phyloP scores from a whole-genome alignment of 2,888 invertebrate genomes.

The Morinoia aosen region DNA sequence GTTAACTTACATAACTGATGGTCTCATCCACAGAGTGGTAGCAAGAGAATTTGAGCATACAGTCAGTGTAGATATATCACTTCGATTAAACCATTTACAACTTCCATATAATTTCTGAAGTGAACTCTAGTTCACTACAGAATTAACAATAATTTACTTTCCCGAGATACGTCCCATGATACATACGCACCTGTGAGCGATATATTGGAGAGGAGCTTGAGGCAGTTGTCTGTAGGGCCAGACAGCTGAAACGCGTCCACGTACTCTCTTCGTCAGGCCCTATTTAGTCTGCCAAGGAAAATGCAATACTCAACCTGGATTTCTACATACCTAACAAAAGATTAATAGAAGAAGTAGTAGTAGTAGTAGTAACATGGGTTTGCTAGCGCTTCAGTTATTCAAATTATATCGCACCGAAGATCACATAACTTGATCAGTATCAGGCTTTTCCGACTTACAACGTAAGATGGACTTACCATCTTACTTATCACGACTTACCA shows the following conservation, averaged over 20 bases:
- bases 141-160: neutral
- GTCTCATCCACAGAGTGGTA: neutral
- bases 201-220: neutral
- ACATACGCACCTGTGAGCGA: neutral
- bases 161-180: neutral
- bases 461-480: no score
- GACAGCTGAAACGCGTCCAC: conserved; percentile 23
- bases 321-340: neutral
- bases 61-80: neutral
- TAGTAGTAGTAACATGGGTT: no score
- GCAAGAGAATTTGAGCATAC: neutral
- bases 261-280: neutral
- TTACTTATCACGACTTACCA: no score
- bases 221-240: neutral
- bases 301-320: neutral
- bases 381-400: no score
- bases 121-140: neutral
- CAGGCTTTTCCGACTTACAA: no score
- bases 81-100: neutral
- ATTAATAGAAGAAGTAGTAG: no score
- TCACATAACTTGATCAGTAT: no score
- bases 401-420: no score
- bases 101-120: neutral
- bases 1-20: neutral
- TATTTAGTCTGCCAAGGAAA: conserved; percentile 9